These are phyloP conservation scores for Elaphurus davidianus DNA, from an alignment of 2,113 vertebrate species.

Conservation along the genomic window DNA sequence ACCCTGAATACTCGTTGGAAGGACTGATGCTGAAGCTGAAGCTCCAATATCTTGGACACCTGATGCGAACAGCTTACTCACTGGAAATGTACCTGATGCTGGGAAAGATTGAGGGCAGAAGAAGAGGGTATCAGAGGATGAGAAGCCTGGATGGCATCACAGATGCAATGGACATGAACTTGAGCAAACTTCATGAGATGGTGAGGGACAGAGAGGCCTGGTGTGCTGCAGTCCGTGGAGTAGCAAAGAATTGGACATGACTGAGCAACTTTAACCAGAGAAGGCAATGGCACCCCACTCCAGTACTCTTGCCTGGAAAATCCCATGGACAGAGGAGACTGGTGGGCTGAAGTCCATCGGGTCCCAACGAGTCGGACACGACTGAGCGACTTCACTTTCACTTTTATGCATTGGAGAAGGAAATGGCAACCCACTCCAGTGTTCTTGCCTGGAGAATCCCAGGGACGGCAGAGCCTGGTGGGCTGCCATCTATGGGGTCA, in stretches of 20 bases:
- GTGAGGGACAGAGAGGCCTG: not conserved
- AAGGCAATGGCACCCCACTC: too few species aligned
- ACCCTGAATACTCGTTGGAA: not conserved
- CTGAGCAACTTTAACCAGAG: not conserved
- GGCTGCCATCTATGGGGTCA: too few species aligned
- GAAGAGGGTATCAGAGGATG: not conserved
- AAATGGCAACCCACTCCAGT: too few species aligned
- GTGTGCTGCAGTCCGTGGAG: not conserved
- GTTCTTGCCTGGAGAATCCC: too few species aligned
- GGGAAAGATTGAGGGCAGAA: not conserved
- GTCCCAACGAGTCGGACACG: too few species aligned
- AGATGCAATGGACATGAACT: not conserved
- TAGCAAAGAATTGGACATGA: not conserved
- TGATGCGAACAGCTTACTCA: not conserved
- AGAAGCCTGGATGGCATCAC: not conserved
- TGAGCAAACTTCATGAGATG: not conserved
- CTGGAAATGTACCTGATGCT: not conserved
- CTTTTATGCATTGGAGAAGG: too few species aligned
- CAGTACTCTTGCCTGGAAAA: too few species aligned
- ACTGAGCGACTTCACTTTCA: too few species aligned
- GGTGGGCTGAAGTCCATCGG: too few species aligned
- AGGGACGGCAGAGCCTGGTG: too few species aligned
- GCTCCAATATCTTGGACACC: not conserved
- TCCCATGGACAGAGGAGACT: too few species aligned
- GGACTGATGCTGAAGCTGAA: not conserved